Evolutionary conservation across 2,888 invertebrate species (phyloP), one percentile per base, ranked within the genome.

Genomic region (Laothoe populi): DNA sequence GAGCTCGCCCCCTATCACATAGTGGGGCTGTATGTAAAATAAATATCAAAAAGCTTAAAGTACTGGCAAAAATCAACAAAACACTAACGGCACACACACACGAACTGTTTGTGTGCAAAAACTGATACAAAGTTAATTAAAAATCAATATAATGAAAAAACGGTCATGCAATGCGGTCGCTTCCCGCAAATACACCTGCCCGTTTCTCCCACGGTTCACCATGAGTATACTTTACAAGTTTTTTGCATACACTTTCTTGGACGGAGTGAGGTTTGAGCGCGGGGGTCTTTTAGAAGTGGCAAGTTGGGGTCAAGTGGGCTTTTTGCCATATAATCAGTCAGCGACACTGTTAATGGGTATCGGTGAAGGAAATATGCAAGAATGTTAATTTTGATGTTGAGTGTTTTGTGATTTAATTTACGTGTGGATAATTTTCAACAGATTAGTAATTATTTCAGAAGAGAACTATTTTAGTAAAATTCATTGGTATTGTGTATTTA

Each of bases 181-280:
- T 72, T 74, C 70, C 74, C 75, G 72, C 76, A 68, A 71, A 69
- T 62, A 73, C 90, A 92, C 91, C 92, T 91, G 92, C 89, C 72
- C 74, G 62, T 70, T 82, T 88, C 90, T 91, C 92, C 90, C 92
- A 92, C 91, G 91, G 85, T 86, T 69, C 82, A 80, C 53, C 35
- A 16, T 35, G 35, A 79, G 82, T 79, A 74, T 72, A 73, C 73
- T 74, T 78, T 78, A 79, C 80, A 74, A 73, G 58, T 48, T 62
- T 59, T 45, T 45, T 45, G 45, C 38, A 26, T 42, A 49, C 24
- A 44, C 49, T 49, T 57, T 57, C 62, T 57, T 45, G 53, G 40
- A n/a, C 58, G 40, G 7, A 58, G 40, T 42, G 42, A 8, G 53
- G 16, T 53, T 53, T 35, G 31, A 31, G 16, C 31, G 16, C 53